A percentile compares a stretch with the other conserved stretches of the same genome.
phyloP scores from a whole-genome alignment of 2,113 vertebrate genomes.

The Albula goreensis region DNA sequence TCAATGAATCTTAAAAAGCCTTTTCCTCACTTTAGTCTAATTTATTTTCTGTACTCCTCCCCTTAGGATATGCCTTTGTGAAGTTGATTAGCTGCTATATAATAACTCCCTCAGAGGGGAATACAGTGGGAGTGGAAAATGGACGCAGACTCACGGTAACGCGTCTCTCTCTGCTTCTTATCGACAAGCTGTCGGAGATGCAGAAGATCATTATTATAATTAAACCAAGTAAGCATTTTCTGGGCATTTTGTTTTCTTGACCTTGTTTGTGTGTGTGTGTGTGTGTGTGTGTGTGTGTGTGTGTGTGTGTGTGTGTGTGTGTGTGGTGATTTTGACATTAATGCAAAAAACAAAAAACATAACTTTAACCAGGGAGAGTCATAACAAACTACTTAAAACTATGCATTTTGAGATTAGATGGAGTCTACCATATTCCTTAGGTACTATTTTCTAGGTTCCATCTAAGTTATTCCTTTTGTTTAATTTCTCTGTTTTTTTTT shows the following conservation, averaged over 20 bases:
- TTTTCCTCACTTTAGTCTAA: not conserved
- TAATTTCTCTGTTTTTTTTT: not conserved
- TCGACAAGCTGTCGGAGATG: not conserved
- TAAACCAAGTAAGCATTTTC: slow-evolving; percentile 1
- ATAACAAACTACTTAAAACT: not conserved
- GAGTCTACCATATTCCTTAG: not conserved
- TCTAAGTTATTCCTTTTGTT: not conserved
- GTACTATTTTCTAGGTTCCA: not conserved
- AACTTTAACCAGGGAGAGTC: not conserved
- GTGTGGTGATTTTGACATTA: not conserved
- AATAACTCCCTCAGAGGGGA: not conserved
- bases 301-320: not conserved
- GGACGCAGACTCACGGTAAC: not conserved
- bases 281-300: too few relatives aligned
- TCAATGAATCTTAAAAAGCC: not conserved
- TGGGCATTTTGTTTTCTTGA: not conserved
- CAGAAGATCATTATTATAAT: not conserved
- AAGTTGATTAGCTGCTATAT: not conserved
- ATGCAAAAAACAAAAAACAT: not conserved
- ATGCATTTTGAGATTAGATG: not conserved
- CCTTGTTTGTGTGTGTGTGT: not conserved
- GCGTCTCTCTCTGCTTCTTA: not conserved
- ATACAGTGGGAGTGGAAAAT: not conserved
- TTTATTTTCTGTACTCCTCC: not conserved
- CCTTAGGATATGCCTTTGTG: not conserved